A percentile compares a stretch with the other conserved stretches of the same genome.
phyloP scores from a whole-genome alignment of 2,888 invertebrate species.

The Resseliella maxima region DNA sequence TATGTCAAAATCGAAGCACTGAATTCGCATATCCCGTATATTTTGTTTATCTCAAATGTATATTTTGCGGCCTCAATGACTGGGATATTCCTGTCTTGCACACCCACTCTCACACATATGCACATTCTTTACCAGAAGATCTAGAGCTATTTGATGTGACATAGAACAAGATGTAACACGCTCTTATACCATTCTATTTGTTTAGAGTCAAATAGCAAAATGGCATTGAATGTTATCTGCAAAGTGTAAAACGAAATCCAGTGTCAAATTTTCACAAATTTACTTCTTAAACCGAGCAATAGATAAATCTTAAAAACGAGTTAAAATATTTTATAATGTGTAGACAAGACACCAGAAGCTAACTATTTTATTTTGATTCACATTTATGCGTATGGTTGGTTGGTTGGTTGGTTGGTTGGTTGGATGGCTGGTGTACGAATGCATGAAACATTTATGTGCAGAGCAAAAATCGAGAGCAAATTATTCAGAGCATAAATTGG shows the following conservation, averaged over 20 bases:
- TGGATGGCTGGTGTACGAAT: no score
- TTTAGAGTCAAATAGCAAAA: neutral
- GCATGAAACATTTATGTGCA: no score
- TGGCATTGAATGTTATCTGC: neutral
- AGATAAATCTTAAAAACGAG: neutral
- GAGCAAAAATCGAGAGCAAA: no score
- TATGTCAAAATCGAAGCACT: neutral
- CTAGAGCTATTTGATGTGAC: neutral
- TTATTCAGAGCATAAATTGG: no score
- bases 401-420: no score
- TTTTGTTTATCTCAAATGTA: neutral
- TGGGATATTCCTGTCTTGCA: neutral
- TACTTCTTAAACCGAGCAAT: constrained; percentile 16
- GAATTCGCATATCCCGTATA: neutral
- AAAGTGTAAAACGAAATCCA: neutral
- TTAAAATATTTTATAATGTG: neutral
- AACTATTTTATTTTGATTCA: no score
- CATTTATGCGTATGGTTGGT: no score
- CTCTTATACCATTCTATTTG: no score
- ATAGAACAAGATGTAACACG: neutral
- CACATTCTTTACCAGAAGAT: neutral
- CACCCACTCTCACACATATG: no score
- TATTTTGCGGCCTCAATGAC: neutral
- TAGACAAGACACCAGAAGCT: neutral
- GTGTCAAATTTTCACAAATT: constrained; percentile 7